A percentile compares a stretch with the other conserved stretches of the same genome.
Conservation (phyloP, 2,113 vertebrate genomes). For the Stegostoma tigrinum region DNA sequence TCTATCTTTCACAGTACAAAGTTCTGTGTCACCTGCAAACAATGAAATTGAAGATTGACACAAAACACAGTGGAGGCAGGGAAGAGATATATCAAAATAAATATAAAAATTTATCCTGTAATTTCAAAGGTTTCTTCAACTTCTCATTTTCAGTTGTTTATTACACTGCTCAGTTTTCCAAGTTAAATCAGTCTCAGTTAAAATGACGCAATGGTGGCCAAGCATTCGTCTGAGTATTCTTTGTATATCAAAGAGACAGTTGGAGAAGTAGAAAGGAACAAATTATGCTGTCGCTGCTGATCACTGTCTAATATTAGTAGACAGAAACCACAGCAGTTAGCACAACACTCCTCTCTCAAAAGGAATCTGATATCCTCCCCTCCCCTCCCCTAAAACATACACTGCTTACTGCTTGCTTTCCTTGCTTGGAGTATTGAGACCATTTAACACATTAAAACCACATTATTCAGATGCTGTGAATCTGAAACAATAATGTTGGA, state of each 20-base stretch:
- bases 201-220: not conserved
- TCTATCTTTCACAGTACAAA: too few relatives aligned
- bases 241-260: not conserved
- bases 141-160: not conserved
- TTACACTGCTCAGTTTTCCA: not conserved
- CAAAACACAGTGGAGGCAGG: not conserved
- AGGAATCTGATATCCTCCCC: not conserved
- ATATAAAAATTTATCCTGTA: not conserved
- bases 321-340: not conserved
- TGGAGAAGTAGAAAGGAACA: not conserved
- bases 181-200: not conserved
- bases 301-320: not conserved
- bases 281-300: not conserved
- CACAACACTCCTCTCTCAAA: not conserved
- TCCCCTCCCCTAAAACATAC: not conserved
- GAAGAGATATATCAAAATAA: not conserved
- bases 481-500: too few relatives aligned
- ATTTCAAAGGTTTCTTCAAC: not conserved
- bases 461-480: too few relatives aligned
- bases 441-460: not conserved
- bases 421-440: not conserved
- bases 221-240: not conserved
- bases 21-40: too few relatives aligned
- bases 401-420: not conserved
- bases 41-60: not conserved